Evolutionary conservation across 2,113 vertebrate genomes (phyloP).

Genomic region (Sinocyclocheilus anophthalmus): DNA sequence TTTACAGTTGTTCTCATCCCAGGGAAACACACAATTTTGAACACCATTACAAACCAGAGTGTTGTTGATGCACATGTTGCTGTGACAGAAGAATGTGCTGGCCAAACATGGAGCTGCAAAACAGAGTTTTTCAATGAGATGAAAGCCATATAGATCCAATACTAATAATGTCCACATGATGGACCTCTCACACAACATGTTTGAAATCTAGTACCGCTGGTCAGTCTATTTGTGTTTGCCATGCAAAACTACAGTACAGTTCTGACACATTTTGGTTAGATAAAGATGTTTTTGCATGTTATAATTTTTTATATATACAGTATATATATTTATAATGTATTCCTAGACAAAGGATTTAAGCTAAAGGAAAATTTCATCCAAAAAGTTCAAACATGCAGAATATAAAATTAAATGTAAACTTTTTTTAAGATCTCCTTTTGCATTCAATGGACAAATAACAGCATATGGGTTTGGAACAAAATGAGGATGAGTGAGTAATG

Average conservation of each 20-base stretch:
- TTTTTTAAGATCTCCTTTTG: background rate
- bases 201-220: background rate
- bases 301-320: background rate
- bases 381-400: background rate
- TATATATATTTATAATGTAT: background rate
- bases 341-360: background rate
- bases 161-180: conserved; percentile 20
- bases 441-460: background rate
- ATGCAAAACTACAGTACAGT: background rate
- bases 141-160: background rate
- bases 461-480: background rate
- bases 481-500: background rate
- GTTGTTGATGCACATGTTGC: conserved; percentile 98
- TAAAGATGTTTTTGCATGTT: background rate
- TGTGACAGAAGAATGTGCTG: conserved; percentile 92
- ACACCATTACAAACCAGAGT: conserved; percentile 94
- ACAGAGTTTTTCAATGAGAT: no score
- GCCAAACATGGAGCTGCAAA: conserved; percentile 85
- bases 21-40: conserved; percentile 97
- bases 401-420: background rate
- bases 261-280: background rate
- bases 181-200: background rate
- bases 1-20: conserved; percentile 96
- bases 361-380: background rate
- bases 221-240: background rate